These are phyloP conservation scores for Conus betulinus DNA, from an alignment of 1,140 invertebrate genomes.

Conservation along the genomic window DNA sequence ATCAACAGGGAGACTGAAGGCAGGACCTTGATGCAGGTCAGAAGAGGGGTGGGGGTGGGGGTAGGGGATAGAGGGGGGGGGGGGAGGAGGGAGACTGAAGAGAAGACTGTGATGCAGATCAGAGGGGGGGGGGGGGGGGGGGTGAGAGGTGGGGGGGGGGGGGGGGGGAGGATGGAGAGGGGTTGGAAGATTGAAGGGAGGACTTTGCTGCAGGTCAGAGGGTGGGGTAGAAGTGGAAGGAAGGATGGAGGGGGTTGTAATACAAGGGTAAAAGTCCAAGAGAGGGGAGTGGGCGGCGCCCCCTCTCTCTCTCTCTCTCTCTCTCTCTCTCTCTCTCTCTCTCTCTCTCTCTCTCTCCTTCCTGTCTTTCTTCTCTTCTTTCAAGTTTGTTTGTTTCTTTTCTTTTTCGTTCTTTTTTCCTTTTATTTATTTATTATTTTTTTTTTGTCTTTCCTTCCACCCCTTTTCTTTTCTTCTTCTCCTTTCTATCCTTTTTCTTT, in stretches of 20 bases:
- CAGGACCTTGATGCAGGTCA: constrained; percentile 42
- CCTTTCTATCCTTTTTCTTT: no score
- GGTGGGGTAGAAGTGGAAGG: background rate
- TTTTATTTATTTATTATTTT: no score
- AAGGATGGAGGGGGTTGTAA: background rate
- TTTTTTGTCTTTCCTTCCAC: no score
- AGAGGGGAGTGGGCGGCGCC: no score
- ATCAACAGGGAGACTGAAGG: constrained; percentile 55
- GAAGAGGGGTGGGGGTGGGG: background rate
- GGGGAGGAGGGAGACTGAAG: background rate
- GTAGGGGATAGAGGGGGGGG: background rate
- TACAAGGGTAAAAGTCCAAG: no score
- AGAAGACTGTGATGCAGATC: background rate
- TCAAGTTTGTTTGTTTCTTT: no score
- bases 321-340: no score
- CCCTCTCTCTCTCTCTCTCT: no score
- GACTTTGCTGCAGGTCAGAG: background rate
- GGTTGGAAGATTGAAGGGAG: background rate
- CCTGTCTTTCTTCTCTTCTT: no score
- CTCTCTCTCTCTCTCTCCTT: no score
- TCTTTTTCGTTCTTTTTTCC: no score
- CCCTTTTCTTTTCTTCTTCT: no score
- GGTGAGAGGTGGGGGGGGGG: background rate
- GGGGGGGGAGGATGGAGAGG: background rate
- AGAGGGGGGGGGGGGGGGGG: background rate